Base-by-base conservation (phyloP, 2,888 invertebrate species). In the Mylabris sibirica region DNA sequence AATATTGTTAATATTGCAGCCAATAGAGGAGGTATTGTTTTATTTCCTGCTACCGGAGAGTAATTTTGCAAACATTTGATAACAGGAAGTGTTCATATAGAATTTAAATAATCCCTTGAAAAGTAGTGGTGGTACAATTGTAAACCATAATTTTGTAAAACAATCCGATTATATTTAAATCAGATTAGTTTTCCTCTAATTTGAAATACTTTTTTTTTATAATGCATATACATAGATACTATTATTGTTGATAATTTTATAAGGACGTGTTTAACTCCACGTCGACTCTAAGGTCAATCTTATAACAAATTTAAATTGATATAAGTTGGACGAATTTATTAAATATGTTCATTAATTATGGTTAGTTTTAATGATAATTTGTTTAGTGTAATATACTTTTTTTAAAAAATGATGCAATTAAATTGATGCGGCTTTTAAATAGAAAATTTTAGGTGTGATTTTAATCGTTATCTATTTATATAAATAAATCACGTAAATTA, bases 41-140 rank as follows among this genome's bases (percentile, higher is more conserved):
- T 53, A 49, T 66, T 66, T 66, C 66, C 61, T 62, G 62, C 61
- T 60, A 34, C 53, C 6, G 60, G 6, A 30, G 11, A 60, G 38
- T 30, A 60, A 60, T 30, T 30, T 30, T 60, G 30, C 60, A 38
- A 60, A 30, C 38, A 24, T 30, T 60, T 60, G 22, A 34, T 26
- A 60, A 60, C 60, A 60, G 60, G 60, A 60, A 60, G 34, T 60
- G 34, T 17, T 35, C 35, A 60, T 35, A 26, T 14, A 26, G 60
- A 60, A 60, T 60, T 60, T 60, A 60, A 60, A 60, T 60, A 35
- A 60, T 35, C 5, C 38, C 30, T 12, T 35, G 3, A 34, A 20
- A 44, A 44, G n/a, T 35, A 44, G 17, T 44, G 44, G 44, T 17
- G 44, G n/a, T 44, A 17, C n/a, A 44, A 44, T 44, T 17, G n/a